Evolutionary conservation across 2,888 invertebrate species (phyloP).

Genomic region (Lithophane socia): DNA sequence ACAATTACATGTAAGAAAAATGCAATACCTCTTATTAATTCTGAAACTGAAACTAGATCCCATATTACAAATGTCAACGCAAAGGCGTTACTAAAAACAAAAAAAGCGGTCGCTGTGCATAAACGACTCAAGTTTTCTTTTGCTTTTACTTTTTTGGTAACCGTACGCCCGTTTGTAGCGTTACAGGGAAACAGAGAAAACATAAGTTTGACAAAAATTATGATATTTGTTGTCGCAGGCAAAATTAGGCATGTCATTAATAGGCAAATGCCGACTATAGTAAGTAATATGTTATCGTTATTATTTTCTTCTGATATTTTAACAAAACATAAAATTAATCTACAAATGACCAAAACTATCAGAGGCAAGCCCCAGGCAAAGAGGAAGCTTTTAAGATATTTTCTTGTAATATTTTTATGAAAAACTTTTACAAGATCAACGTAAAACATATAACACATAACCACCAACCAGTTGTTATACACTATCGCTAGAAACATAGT

Average conservation of each 20-base stretch:
- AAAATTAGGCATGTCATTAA: slow-evolving; percentile 8
- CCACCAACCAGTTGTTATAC: slow-evolving; percentile 42
- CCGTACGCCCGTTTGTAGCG: not conserved
- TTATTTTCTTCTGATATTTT: not conserved
- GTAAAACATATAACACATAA: slow-evolving; percentile 47
- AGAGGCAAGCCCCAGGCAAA: slow-evolving; percentile 44
- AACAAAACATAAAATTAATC: not conserved
- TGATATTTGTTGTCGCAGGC: slow-evolving; percentile 15
- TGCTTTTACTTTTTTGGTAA: slow-evolving; percentile 7
- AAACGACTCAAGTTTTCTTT: slow-evolving; percentile 42
- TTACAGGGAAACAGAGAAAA: slow-evolving; percentile 21
- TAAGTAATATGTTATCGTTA: not conserved
- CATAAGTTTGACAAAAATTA: slow-evolving; percentile 28
- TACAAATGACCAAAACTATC: not conserved
- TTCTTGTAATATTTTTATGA: slow-evolving; percentile 7
- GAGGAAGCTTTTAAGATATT: slow-evolving; percentile 43
- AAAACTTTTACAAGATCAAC: slow-evolving; percentile 48
- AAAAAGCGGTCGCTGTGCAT: slow-evolving; percentile 22
- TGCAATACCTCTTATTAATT: slow-evolving; percentile 17
- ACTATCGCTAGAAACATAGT: slow-evolving; percentile 32
- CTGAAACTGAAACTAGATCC: slow-evolving; percentile 6
- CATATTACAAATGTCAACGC: slow-evolving; percentile 30
- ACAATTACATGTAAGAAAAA: slow-evolving; percentile 29
- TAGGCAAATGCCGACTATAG: not conserved
- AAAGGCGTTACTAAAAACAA: slow-evolving; percentile 37